A percentile compares a stretch with the other conserved stretches of the same genome.
Conservation (phyloP, 2,888 invertebrate species). For the Zaprionus obscuricornis region DNA sequence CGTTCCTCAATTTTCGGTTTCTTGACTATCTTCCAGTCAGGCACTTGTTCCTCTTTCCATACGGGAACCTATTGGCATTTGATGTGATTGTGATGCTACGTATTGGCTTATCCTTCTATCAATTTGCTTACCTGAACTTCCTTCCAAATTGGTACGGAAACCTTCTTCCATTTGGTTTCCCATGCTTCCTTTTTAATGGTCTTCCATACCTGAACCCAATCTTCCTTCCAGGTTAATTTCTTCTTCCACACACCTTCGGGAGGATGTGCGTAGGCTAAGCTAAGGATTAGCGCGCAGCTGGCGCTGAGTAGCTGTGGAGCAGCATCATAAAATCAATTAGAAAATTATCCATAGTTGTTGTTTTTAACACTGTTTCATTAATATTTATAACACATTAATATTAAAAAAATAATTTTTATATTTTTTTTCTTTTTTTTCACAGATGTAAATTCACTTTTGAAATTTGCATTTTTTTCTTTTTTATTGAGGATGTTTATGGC, state of each 20-base stretch:
- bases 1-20: constrained; percentile 86
- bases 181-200: constrained; percentile 89
- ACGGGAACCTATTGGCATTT: constrained; percentile 87
- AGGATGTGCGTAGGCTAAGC: constrained; percentile 81
- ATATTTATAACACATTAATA: neutral
- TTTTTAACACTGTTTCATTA: too few species aligned
- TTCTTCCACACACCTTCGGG: constrained; percentile 91
- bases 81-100: too few species aligned
- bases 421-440: neutral
- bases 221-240: constrained; percentile 92
- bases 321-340: constrained; percentile 32
- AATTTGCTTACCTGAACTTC: constrained; percentile 84
- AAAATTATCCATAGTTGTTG: constrained; percentile 2
- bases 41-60: constrained; percentile 89
- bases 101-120: too few species aligned
- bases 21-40: constrained; percentile 89
- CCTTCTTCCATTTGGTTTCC: constrained; percentile 91
- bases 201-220: constrained; percentile 89
- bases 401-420: neutral
- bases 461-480: too few species aligned
- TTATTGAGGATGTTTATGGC: too few species aligned
- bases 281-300: constrained; percentile 80
- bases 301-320: constrained; percentile 79
- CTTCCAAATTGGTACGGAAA: constrained; percentile 90
- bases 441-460: too few species aligned